Evolutionary conservation across 2,888 invertebrate genomes (phyloP), one percentile per base, ranked within the genome.

Genomic region (Drosophila mercatorum): DNA sequence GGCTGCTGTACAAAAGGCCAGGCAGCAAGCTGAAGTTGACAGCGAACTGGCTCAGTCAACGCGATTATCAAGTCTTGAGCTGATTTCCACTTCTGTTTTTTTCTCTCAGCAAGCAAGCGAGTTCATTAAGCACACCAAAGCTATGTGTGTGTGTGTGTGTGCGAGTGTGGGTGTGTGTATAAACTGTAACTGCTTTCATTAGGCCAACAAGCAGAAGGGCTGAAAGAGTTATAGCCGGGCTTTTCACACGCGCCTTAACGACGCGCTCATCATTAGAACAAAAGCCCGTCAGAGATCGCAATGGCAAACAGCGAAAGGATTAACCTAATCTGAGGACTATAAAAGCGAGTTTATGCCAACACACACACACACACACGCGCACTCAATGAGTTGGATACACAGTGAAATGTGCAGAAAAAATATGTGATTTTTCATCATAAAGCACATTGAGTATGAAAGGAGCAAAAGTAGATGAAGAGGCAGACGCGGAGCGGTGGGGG

Each of bases 261-360:
- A 77, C 60, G 68, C 34, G 63, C 62, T 65, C 78, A 79, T 88
- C 78, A 89, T 87, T 88, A 88, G 81, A 86, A 89, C 88, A 89
- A 88, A 85, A 85, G 81, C 70, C 80, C 72, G 72, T 40, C 67
- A 80, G 75, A 76, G 75, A 78, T 85, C 70, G 85, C 80, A 76
- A 71, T 75, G 81, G 74, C 87, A 88, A 80, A 83, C 80, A 81
- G 76, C 68, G 78, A 80, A 81, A 70, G 88, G 86, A 87, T 87
- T 87, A 87, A 88, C 79, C 88, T 87, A 88, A 87, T 87, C 86
- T 87, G 62, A 65, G 60, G 85, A 82, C 85, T 85, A 86, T 89
- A 88, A 89, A 88, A 80, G 86, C 77, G 80, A 82, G 77, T 89
- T 88, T 80, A 85, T 85, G 65, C 67, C 67, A n/a, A 67, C 58